A percentile compares a stretch with the other conserved stretches of the same genome.
These are phyloP conservation scores for Tetramorium parvispinum DNA, from an alignment of 1,140 invertebrate genomes.

Conservation along the genomic window DNA sequence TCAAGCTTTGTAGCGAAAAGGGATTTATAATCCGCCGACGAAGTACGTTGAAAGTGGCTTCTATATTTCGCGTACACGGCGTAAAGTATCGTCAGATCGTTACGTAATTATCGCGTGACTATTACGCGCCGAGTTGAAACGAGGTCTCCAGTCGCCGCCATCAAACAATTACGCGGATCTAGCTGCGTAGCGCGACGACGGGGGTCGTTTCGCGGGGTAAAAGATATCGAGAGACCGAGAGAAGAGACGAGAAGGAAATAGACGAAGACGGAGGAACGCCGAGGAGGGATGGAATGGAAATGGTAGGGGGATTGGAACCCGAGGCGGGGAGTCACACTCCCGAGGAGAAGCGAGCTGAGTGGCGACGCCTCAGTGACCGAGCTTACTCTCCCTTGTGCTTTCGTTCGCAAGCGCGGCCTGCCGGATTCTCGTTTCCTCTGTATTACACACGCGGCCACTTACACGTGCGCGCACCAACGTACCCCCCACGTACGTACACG, in stretches of 20 bases:
- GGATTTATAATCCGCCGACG: background rate
- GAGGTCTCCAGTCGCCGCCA: background rate
- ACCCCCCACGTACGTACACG: background rate
- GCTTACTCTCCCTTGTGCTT: constrained; percentile 81
- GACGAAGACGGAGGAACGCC: constrained; percentile 67
- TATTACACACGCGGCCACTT: constrained; percentile 8
- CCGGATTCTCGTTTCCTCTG: constrained; percentile 68
- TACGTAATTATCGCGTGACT: constrained; percentile 57
- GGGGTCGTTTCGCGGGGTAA: constrained; percentile 67
- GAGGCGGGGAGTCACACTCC: constrained; percentile 74
- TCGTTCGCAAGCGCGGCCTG: constrained; percentile 78
- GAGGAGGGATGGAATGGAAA: constrained; percentile 76
- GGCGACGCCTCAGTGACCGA: constrained; percentile 83
- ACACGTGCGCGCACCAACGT: background rate
- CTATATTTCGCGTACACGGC: background rate
- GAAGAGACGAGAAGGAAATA: constrained; percentile 60
- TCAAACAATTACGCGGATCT: constrained; percentile 70
- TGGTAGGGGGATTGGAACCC: constrained; percentile 73
- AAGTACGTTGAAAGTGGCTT: background rate
- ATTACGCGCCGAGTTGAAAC: constrained; percentile 10
- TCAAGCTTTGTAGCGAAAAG: background rate
- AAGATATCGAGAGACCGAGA: constrained; percentile 63
- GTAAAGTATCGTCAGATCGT: background rate
- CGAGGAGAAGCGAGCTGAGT: constrained; percentile 77
- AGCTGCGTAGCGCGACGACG: constrained; percentile 39